These are phyloP conservation scores for Drosophila gaucha DNA, from an alignment of 2,888 invertebrate species.

Conservation along the genomic window DNA sequence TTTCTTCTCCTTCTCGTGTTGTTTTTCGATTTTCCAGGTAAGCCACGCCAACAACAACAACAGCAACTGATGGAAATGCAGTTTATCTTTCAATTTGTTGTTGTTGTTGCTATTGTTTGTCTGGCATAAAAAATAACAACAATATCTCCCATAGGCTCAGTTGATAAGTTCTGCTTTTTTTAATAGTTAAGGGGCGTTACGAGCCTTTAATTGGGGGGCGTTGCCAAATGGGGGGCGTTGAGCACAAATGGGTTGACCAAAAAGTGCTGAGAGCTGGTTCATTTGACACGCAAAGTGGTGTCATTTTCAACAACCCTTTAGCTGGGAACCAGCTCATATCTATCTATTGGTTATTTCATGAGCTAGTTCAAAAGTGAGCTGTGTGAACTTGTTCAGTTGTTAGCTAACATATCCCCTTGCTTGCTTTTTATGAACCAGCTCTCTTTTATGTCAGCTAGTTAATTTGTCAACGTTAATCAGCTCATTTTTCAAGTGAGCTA, in stretches of 20 bases:
- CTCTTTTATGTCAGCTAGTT: constrained; percentile 1
- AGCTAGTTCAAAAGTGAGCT: constrained; percentile 4
- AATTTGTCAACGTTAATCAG: background rate
- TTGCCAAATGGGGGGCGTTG: constrained; percentile 33
- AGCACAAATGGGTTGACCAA: background rate
- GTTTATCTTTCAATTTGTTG: constrained; percentile 44
- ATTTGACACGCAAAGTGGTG: background rate
- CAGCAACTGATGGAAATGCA: constrained; percentile 27
- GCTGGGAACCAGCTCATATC: background rate
- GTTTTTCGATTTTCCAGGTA: constrained; percentile 39
- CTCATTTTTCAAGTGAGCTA: background rate
- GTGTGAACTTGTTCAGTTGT: background rate
- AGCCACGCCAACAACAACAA: constrained; percentile 24
- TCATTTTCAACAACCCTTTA: background rate
- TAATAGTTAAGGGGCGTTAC: constrained; percentile 37
- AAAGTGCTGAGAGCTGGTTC: constrained; percentile 6
- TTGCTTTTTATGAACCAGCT: background rate
- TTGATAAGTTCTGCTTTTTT: constrained; percentile 29
- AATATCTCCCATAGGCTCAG: constrained; percentile 22
- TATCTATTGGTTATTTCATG: background rate
- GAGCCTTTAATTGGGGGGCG: constrained; percentile 34
- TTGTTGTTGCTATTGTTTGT: constrained; percentile 35
- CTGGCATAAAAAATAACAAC: background rate
- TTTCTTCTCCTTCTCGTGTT: background rate
- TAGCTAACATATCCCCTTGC: background rate